Conservation (phyloP, 2,797 vertebrate species). For the Protosalanx chinensis region DNA sequence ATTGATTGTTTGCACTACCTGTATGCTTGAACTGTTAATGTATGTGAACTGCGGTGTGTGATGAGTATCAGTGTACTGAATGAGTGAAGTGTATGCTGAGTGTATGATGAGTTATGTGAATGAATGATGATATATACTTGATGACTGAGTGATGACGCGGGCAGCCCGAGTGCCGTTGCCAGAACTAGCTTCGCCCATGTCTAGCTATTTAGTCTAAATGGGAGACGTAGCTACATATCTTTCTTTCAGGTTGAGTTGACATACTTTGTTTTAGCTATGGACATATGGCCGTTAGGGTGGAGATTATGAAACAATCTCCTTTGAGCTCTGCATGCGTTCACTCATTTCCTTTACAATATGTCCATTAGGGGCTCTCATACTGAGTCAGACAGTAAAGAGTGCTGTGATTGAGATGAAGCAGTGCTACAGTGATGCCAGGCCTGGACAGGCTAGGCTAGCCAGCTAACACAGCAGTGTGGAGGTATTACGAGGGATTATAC, state of each 20-base stretch:
- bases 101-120: too few relatives aligned
- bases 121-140: too few relatives aligned
- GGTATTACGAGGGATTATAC: constrained; percentile 70
- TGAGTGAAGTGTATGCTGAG: too few relatives aligned
- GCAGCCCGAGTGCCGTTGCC: too few relatives aligned
- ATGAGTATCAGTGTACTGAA: too few relatives aligned
- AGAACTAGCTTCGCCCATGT: too few relatives aligned
- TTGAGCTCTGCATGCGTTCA: too few relatives aligned
- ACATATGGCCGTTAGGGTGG: not conserved
- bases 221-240: not conserved
- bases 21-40: too few relatives aligned
- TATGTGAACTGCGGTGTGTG: too few relatives aligned
- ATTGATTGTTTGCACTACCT: too few relatives aligned
- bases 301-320: not conserved
- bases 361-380: not conserved
- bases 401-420: constrained; percentile 1
- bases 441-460: not conserved
- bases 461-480: constrained; percentile 48
- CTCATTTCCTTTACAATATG: constrained; percentile 8
- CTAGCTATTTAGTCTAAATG: constrained; percentile 13
- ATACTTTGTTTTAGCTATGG: not conserved
- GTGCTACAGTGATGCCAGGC: constrained; percentile 11
- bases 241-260: not conserved
- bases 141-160: too few relatives aligned
- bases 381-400: not conserved